These are phyloP conservation scores for Lordiphosa fenestrarum DNA, from an alignment of 2,888 invertebrate species.

Conservation along the genomic window DNA sequence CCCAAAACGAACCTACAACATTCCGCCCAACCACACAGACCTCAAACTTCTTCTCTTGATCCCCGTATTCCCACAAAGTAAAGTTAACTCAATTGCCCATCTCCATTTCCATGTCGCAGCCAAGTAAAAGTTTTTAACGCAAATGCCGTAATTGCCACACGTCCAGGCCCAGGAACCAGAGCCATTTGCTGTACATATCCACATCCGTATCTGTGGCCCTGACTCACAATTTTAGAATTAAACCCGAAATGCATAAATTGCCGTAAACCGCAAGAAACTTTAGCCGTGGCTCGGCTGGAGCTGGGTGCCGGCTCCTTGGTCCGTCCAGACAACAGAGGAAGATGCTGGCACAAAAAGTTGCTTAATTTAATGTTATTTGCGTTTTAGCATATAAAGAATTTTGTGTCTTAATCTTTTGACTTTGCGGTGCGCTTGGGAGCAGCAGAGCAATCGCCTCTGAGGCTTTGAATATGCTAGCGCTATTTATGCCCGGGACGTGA, in stretches of 20 bases:
- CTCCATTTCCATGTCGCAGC: conserved; percentile 27
- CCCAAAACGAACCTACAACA: too few species aligned
- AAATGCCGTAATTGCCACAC: conserved; percentile 66
- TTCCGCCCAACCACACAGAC: too few species aligned
- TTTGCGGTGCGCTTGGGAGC: conserved; percentile 48
- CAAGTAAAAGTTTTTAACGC: conserved; percentile 61
- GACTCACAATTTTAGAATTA: conserved; percentile 75
- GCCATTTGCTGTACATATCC: conserved; percentile 55
- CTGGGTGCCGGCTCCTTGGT: conserved; percentile 43
- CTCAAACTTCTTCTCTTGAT: background rate
- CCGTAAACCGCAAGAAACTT: conserved; percentile 76
- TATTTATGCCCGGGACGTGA: conserved; percentile 76
- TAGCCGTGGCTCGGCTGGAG: conserved; percentile 48
- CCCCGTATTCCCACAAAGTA: background rate
- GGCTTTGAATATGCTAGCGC: conserved; percentile 70
- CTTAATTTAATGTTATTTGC: conserved; percentile 81
- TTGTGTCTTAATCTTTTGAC: conserved; percentile 80
- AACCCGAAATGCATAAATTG: conserved; percentile 71
- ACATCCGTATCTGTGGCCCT: conserved; percentile 34
- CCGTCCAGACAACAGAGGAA: conserved; percentile 37
- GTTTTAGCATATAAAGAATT: conserved; percentile 80
- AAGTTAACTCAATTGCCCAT: conserved; percentile 37
- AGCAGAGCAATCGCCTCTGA: conserved; percentile 22
- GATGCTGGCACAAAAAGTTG: conserved; percentile 67
- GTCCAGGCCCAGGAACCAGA: conserved; percentile 40